A percentile compares a stretch with the other conserved stretches of the same genome.
phyloP scores from a whole-genome alignment of 2,797 vertebrate genomes.

The Microhierax caerulescens region DNA sequence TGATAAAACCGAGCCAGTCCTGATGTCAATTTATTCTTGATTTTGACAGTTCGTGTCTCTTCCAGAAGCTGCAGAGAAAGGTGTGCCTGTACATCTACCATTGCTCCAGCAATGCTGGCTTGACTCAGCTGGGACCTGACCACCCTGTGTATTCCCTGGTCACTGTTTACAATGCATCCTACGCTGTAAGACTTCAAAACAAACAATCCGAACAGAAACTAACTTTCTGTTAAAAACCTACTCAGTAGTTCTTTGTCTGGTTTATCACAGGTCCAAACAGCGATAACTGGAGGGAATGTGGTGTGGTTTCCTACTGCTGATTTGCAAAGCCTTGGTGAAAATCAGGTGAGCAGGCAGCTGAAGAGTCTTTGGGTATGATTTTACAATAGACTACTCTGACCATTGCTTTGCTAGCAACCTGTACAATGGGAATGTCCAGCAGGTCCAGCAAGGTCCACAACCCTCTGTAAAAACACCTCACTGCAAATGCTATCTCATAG shows the following conservation, averaged over 20 bases:
- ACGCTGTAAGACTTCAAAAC: neutral
- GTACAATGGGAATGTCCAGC: neutral
- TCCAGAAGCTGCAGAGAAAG: neutral
- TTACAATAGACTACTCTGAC: neutral
- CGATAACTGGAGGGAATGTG: neutral
- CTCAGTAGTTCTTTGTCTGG: neutral
- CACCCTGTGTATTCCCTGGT: neutral
- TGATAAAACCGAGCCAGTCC: neutral
- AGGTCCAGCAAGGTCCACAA: neutral
- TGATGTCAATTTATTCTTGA: neutral
- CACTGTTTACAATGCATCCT: neutral
- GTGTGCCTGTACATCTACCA: neutral
- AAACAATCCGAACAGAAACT: neutral
- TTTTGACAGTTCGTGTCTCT: neutral
- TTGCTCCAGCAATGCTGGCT: neutral
- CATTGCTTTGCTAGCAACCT: neutral
- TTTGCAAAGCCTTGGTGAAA: neutral
- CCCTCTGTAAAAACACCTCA: neutral
- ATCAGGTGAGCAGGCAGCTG: neutral
- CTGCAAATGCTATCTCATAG: neutral
- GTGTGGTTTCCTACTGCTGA: neutral
- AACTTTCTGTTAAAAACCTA: neutral
- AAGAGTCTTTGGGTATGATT: neutral
- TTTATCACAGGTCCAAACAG: neutral
- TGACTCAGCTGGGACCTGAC: neutral